Percentiles rank a stretch among this genome's conserved stretches.
These are phyloP conservation scores for Pseudomyrmex pallidus DNA, from an alignment of 1,140 invertebrate species.

Conservation along the genomic window DNA sequence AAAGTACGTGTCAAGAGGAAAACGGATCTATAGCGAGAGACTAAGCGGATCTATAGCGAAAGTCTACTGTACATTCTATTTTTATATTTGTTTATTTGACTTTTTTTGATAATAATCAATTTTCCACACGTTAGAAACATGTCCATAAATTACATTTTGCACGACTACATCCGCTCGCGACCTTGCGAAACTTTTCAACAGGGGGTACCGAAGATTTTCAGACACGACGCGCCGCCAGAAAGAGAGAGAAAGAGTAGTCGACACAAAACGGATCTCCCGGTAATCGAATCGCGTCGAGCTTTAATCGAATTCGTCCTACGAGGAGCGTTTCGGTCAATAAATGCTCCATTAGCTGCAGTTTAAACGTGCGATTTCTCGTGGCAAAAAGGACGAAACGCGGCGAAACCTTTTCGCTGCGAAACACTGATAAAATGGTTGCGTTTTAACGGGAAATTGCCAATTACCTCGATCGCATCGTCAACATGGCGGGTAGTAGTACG, in stretches of 20 bases:
- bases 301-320: constrained; percentile 70
- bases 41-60: no score
- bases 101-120: constrained; percentile 22
- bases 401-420: constrained; percentile 50
- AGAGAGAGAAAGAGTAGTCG: not conserved
- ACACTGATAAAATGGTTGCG: constrained; percentile 65
- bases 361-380: constrained; percentile 69
- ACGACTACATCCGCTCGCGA: constrained; percentile 11
- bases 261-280: constrained; percentile 47
- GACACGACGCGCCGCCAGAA: not conserved
- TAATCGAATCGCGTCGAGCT: constrained; percentile 62
- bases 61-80: no score
- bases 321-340: constrained; percentile 71
- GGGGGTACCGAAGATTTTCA: constrained; percentile 14
- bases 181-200: constrained; percentile 9
- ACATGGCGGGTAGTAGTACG: not conserved
- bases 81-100: not conserved
- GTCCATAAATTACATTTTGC: constrained; percentile 39
- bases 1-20: no score
- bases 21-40: no score
- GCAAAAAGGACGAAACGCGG: constrained; percentile 51
- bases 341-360: constrained; percentile 70
- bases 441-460: constrained; percentile 68
- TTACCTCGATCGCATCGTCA: constrained; percentile 63
- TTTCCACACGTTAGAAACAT: constrained; percentile 8